Evolutionary conservation across 2,888 invertebrate genomes (phyloP).

Genomic region (Hemithea aestivaria): DNA sequence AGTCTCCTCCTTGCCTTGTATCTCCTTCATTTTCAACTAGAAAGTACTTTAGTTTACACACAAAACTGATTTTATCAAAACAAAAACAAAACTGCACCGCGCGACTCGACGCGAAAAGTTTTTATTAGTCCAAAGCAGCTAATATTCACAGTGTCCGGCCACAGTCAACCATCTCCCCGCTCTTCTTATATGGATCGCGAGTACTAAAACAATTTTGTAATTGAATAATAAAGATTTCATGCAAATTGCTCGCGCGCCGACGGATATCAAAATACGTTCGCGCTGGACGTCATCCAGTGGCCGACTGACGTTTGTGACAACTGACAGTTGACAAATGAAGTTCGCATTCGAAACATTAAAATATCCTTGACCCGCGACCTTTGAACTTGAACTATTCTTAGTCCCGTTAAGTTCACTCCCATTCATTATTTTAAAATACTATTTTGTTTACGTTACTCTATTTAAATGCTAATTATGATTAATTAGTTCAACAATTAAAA

Average conservation of each 20-base stretch:
- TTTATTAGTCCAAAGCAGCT: conserved; percentile 33
- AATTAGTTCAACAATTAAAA: no score
- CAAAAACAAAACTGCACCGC: conserved; percentile 39
- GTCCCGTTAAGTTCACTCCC: conserved; percentile 11
- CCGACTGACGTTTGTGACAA: conserved; percentile 58
- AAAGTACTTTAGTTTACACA: conserved; percentile 45
- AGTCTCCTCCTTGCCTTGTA: conserved; percentile 59
- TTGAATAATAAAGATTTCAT: conserved; percentile 70
- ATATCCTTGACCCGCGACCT: conserved; percentile 29
- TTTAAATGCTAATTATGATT: no score
- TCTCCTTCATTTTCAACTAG: conserved; percentile 55
- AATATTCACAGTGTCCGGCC: conserved; percentile 48
- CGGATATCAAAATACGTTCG: conserved; percentile 53
- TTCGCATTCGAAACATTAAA: conserved; percentile 45
- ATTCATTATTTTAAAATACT: not conserved
- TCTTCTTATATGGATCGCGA: conserved; percentile 44
- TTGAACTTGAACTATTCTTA: conserved; percentile 56
- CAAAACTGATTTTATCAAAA: conserved; percentile 53
- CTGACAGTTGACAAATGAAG: conserved; percentile 44
- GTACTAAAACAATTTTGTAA: conserved; percentile 63
- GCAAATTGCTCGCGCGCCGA: conserved; percentile 59
- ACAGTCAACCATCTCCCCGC: conserved; percentile 48
- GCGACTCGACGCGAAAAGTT: conserved; percentile 29
- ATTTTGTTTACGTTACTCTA: no score
- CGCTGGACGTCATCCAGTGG: conserved; percentile 55